These are phyloP conservation scores for Aplocera efformata DNA, from an alignment of 2,888 invertebrate species.

Conservation along the genomic window DNA sequence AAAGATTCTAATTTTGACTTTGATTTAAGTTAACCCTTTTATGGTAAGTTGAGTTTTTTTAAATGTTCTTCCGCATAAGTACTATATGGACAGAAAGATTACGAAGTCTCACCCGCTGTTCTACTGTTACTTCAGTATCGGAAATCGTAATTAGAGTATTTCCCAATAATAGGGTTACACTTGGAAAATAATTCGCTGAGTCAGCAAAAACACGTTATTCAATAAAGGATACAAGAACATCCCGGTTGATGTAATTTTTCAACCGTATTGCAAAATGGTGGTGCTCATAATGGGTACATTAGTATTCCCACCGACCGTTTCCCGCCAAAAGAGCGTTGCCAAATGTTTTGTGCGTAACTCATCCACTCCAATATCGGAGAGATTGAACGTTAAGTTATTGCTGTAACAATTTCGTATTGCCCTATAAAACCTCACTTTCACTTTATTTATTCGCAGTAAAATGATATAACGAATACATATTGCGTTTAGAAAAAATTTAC, in stretches of 20 bases:
- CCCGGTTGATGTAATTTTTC: slow-evolving; percentile 11
- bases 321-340: slow-evolving; percentile 42
- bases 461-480: slow-evolving; percentile 75
- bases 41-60: too few species aligned
- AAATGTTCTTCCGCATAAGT: too few species aligned
- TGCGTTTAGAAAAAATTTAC: slow-evolving; percentile 49
- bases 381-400: slow-evolving; percentile 71
- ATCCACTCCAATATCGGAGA: slow-evolving; percentile 71
- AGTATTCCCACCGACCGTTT: slow-evolving; percentile 52
- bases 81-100: too few species aligned
- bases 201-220: too few species aligned
- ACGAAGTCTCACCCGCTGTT: too few species aligned
- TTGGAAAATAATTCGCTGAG: too few species aligned
- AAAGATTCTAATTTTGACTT: too few species aligned
- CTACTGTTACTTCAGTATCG: too few species aligned
- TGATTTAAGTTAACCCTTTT: too few species aligned
- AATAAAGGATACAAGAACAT: not conserved
- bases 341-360: slow-evolving; percentile 65
- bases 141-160: too few species aligned
- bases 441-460: slow-evolving; percentile 76
- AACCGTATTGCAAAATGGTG: slow-evolving; percentile 25
- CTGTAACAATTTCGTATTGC: slow-evolving; percentile 75
- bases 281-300: slow-evolving; percentile 35
- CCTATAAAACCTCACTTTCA: slow-evolving; percentile 75
- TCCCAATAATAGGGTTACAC: too few species aligned